Evolutionary conservation across 2,888 invertebrate genomes (phyloP).

Genomic region (Andrena flavipes): DNA sequence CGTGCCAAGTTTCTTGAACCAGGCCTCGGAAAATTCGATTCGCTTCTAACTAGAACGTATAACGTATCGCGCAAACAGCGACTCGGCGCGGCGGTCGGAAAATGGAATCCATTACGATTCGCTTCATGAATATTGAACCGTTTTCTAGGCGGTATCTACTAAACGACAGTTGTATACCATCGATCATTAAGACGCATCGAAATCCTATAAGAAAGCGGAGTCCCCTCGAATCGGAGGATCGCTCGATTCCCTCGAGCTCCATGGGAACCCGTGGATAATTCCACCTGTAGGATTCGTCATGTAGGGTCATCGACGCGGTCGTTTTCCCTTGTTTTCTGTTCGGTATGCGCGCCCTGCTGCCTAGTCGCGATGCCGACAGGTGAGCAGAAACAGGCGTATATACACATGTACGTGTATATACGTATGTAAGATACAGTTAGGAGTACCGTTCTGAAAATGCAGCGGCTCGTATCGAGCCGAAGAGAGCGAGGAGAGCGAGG

Average conservation of each 20-base stretch:
- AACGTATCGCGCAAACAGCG: slow-evolving; percentile 6
- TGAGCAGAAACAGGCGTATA: slow-evolving; percentile 61
- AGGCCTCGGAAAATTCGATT: slow-evolving; percentile 34
- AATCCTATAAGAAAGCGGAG: not conserved
- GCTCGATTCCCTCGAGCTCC: not conserved
- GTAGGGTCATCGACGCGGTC: slow-evolving; percentile 37
- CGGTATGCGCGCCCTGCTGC: slow-evolving; percentile 68
- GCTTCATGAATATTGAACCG: not conserved
- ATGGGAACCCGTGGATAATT: not conserved
- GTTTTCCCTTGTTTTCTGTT: slow-evolving; percentile 63
- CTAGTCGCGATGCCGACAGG: slow-evolving; percentile 63
- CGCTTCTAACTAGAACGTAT: slow-evolving; percentile 32
- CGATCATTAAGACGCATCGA: not conserved
- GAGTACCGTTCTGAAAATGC: slow-evolving; percentile 81
- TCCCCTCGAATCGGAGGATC: not conserved
- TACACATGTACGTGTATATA: slow-evolving; percentile 42
- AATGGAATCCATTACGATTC: slow-evolving; percentile 12
- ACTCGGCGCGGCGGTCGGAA: not conserved
- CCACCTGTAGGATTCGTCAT: slow-evolving; percentile 1
- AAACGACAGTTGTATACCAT: too few relatives aligned
- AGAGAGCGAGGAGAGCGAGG: slow-evolving; percentile 74
- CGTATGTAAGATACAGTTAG: slow-evolving; percentile 79
- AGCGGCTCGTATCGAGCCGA: slow-evolving; percentile 75
- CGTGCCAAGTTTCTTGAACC: slow-evolving; percentile 3
- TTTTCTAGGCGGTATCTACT: not conserved